These are phyloP conservation scores for Daboia siamensis DNA, from an alignment of 2,113 vertebrate species.

Conservation along the genomic window DNA sequence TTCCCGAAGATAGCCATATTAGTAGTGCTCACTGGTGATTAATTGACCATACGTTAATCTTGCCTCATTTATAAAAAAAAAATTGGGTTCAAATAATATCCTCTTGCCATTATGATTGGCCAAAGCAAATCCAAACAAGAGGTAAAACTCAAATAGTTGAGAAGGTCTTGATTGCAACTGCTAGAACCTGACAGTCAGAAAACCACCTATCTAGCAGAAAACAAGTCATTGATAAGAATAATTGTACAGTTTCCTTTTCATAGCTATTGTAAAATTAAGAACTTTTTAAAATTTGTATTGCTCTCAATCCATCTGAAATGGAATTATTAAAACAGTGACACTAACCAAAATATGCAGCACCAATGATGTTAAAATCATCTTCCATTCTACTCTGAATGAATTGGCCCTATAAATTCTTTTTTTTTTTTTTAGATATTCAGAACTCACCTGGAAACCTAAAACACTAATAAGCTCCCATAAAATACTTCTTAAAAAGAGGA, in stretches of 20 bases:
- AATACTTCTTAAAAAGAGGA: background rate
- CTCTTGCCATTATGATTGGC: background rate
- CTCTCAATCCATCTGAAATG: background rate
- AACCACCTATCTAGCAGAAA: background rate
- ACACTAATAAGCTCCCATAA: background rate
- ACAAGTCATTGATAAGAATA: background rate
- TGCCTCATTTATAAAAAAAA: background rate
- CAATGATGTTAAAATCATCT: conserved; percentile 8
- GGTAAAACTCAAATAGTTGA: background rate
- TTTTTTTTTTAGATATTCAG: conserved; percentile 35
- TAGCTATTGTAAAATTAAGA: background rate
- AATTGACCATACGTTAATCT: background rate
- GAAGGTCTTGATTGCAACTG: background rate
- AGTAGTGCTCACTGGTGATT: background rate
- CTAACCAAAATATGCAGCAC: conserved; percentile 11
- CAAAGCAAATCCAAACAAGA: background rate
- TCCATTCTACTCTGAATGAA: conserved; percentile 29
- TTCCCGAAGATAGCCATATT: background rate
- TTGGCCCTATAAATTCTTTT: conserved; percentile 1
- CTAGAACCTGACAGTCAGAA: background rate
- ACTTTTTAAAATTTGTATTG: background rate
- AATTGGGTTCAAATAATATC: background rate
- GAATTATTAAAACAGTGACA: background rate
- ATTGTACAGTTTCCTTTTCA: background rate
- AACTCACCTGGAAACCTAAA: conserved; percentile 6